These are phyloP conservation scores for Ranitomeya imitator DNA, from an alignment of 2,113 vertebrate species.

Conservation along the genomic window DNA sequence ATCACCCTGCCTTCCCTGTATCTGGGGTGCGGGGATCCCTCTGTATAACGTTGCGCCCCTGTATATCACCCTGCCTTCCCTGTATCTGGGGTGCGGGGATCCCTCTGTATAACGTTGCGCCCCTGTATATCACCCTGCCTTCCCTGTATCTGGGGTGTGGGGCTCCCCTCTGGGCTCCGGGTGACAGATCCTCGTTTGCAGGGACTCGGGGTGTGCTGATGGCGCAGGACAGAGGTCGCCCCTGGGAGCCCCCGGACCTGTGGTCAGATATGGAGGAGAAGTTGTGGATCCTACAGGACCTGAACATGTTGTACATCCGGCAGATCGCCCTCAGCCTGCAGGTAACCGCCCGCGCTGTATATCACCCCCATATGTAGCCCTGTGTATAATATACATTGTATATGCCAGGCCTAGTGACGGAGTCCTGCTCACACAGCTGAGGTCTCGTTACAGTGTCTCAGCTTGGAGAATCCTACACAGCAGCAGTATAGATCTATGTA, in stretches of 20 bases:
- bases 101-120: not conserved
- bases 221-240: slow-evolving; percentile 9
- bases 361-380: too few relatives aligned
- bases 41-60: not conserved
- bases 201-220: not conserved
- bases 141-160: not conserved
- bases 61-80: not conserved
- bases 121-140: not conserved
- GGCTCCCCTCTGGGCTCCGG: not conserved
- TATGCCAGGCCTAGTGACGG: too few relatives aligned
- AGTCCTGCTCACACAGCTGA: too few relatives aligned
- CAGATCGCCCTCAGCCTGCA: slow-evolving; percentile 92
- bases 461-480: too few relatives aligned
- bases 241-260: slow-evolving; percentile 9
- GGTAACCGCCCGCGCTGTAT: slow-evolving; percentile 70
- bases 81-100: not conserved
- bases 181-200: not conserved
- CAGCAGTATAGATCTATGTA: too few relatives aligned
- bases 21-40: not conserved
- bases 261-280: slow-evolving; percentile 84
- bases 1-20: not conserved
- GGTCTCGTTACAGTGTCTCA: too few relatives aligned
- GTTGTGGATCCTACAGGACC: slow-evolving; percentile 89
- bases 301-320: slow-evolving; percentile 96
- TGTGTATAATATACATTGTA: too few relatives aligned